Base-by-base conservation (phyloP, 2,888 invertebrate genomes). In the Nephrotoma guestfalica region DNA sequence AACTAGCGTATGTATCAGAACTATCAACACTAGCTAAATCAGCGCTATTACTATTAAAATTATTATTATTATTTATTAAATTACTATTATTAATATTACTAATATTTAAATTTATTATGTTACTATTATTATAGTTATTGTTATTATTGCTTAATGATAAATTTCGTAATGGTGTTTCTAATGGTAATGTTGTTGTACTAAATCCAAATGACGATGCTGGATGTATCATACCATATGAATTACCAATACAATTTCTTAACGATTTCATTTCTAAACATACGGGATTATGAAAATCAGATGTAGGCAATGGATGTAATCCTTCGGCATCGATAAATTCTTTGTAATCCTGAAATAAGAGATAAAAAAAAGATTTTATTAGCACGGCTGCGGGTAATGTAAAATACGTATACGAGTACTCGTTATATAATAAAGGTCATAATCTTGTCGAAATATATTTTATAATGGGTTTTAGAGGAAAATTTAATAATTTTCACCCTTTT, bases 1-100 rank as follows among this genome's bases (percentile, higher is more conserved):
- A 98, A 92, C 97, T 98, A 92, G 97, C 97, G 93, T 97, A 98
- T 89, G 98, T 98, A 92, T 98, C 98, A 90, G 97, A 96, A 93
- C 97, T 95, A 93, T 94, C 94, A 89, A 94, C 93, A 89, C 93
- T 94, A 88, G 93, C 93, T 89, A 93, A 89, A 88, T 93, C 93
- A 42, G 91, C 92, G 89, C 91, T 92, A 88, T 91, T 91, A 88
- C 91, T 91, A 87, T 90, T 92, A 87, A 90, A 90, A 88, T 91
- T 91, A 87, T 89, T 90, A 88, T 90, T 91, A 88, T 90, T 90
- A 88, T 90, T 90, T 87, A 88, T 89, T 86, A 41, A 18, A 84
- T 86, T 85, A 41, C 84, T 86, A 83, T 86, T 86, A 86, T 87
- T 87, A 84, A 83, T 4, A 41, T 91, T 91, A 89, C 90, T 91